These are phyloP conservation scores for Aldabrachelys gigantea DNA, from an alignment of 2,113 vertebrate genomes.

Conservation along the genomic window DNA sequence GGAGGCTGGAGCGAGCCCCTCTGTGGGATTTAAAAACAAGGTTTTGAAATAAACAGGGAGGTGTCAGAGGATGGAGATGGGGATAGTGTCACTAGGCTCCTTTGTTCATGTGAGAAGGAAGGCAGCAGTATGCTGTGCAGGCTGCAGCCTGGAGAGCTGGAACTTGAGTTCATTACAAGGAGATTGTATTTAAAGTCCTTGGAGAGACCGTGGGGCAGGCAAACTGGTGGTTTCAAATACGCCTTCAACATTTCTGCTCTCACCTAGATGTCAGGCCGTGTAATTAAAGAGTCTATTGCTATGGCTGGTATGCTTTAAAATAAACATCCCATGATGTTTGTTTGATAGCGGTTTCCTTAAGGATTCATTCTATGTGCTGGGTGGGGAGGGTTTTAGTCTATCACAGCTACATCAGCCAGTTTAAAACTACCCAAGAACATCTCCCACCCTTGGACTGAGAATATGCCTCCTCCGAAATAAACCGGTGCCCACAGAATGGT, in stretches of 20 bases:
- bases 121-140: fast-evolving
- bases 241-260: fast-evolving
- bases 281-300: not conserved
- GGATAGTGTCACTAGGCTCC: fast-evolving
- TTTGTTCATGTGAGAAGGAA: not conserved
- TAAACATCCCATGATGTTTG: not conserved
- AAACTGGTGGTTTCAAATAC: fast-evolving
- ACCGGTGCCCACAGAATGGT: not conserved
- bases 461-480: not conserved
- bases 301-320: not conserved
- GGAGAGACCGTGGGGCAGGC: not conserved
- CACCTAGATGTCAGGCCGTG: not conserved
- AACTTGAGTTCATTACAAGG: not conserved
- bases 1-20: not conserved
- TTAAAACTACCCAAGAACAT: not conserved
- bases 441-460: not conserved
- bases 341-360: not conserved
- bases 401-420: not conserved
- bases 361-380: not conserved
- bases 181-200: fast-evolving
- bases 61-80: not conserved
- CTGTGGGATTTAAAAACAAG: not conserved
- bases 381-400: not conserved
- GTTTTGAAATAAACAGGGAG: not conserved
- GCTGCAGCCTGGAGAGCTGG: not conserved